Base-by-base conservation (phyloP, 1,140 invertebrate genomes). In the Matsumurasca onukii region DNA sequence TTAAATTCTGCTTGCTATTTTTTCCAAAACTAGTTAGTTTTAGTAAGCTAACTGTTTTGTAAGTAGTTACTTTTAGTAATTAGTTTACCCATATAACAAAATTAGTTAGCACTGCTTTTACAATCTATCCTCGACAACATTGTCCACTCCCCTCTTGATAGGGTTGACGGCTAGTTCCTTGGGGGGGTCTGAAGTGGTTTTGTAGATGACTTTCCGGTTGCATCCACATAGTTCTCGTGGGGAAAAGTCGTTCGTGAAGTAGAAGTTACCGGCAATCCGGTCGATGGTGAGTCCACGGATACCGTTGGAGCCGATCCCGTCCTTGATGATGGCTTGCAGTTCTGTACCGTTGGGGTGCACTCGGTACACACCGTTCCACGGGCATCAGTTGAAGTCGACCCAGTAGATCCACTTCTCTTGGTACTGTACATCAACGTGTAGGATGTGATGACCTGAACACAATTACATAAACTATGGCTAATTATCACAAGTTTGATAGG, bases 231-330 rank as follows among this genome's bases (percentile, higher is more conserved):
- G 78, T 84, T 93, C 98, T 98, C 76, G 98, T 95, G 77, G 98
- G 95, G 0, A 95, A 94, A 77, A 98, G 0, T 97, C 94, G 76
- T 98, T 99, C 0, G 96, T 97, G 76, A 99, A 99, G 78, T 99
- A 99, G 20, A 99, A 77, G 77, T 99, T 98, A 9, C 91, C 94
- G 45, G 96, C 92, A 2, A 98, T 89, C 97, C 97, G 99, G 78
- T 99, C 98, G 31, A 99, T 87, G 0, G 96, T 91, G 1, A 99
- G 73, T 0, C 96, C 96, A 45, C 94, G 84, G 62, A 99, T 95
- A 25, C 96, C 96, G 77, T 97, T 97, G 29, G 92, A 93, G 0
- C 97, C 97, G 72, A 98, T 97, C 27, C 95, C 95, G 52, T 93
- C 89, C 75, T 91, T 91, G 15, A 99, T 86, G 30, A 99, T 84